Percentiles rank a stretch among this genome's conserved stretches.
These are phyloP conservation scores for Euclidia mi DNA, from an alignment of 2,888 invertebrate species.

Conservation along the genomic window DNA sequence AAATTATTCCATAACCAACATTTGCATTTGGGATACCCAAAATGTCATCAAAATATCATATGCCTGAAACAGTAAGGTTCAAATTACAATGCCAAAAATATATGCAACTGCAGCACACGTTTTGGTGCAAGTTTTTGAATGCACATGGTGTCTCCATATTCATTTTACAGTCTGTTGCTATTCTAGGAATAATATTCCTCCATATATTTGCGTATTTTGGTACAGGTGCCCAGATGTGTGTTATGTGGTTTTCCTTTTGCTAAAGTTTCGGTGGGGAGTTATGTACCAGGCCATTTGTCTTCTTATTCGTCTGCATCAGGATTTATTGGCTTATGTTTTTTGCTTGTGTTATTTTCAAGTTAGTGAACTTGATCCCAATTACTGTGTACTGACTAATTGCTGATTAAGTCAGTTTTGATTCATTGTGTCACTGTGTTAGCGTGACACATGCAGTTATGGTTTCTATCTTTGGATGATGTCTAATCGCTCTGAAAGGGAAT, in stretches of 20 bases:
- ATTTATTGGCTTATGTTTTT: constrained; percentile 79
- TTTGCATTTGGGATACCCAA: constrained; percentile 29
- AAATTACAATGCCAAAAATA: constrained; percentile 39
- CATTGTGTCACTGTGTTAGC: constrained; percentile 74
- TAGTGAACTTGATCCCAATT: constrained; percentile 81
- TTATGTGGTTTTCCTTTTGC: constrained; percentile 73
- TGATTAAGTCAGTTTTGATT: constrained; percentile 71
- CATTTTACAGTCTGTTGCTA: constrained; percentile 89
- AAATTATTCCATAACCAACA: constrained; percentile 80
- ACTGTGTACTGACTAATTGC: constrained; percentile 79
- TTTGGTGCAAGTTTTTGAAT: constrained; percentile 77
- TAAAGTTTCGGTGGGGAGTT: constrained; percentile 65
- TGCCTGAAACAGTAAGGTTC: constrained; percentile 42
- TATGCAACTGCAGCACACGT: constrained; percentile 44
- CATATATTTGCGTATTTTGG: constrained; percentile 83
- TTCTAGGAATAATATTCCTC: constrained; percentile 88
- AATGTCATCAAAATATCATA: constrained; percentile 44
- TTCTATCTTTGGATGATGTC: constrained; percentile 42
- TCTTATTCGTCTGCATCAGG: constrained; percentile 76
- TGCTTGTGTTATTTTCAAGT: constrained; percentile 64
- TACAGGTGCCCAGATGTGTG: constrained; percentile 87
- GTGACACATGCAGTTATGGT: constrained; percentile 51
- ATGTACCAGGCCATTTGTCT: constrained; percentile 74
- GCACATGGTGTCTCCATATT: constrained; percentile 85
- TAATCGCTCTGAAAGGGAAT: constrained; percentile 24